Conservation (phyloP, 2,888 invertebrate species). For the Trissolcus brochymenae region DNA sequence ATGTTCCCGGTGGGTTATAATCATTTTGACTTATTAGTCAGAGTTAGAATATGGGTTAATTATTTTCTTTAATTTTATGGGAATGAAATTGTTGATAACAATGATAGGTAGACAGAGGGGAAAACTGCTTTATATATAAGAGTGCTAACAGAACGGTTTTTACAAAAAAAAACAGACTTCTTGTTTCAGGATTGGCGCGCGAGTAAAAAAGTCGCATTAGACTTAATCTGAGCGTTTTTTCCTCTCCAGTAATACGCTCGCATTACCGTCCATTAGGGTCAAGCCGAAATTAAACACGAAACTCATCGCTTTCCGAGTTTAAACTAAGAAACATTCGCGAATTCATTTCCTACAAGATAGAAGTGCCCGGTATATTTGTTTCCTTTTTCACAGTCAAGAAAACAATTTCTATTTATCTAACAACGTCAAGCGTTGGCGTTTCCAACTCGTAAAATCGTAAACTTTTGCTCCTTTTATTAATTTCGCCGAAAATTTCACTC, state of each 20-base stretch:
- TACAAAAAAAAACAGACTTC: slow-evolving; percentile 5
- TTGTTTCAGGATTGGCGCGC: slow-evolving; percentile 29
- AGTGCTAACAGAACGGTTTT: slow-evolving; percentile 5
- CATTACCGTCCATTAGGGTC: slow-evolving; percentile 43
- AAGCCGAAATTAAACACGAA: slow-evolving; percentile 26
- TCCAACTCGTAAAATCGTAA: background rate
- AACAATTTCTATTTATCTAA: slow-evolving; percentile 33
- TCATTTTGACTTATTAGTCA: too few relatives aligned
- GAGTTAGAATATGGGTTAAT: too few relatives aligned
- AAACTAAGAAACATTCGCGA: slow-evolving; percentile 39
- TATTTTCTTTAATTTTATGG: too few relatives aligned
- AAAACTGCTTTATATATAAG: background rate
- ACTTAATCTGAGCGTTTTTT: slow-evolving; percentile 41
- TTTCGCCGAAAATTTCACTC: background rate
- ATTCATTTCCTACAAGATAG: slow-evolving; percentile 38
- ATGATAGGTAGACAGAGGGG: too few relatives aligned
- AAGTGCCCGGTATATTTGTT: slow-evolving; percentile 11
- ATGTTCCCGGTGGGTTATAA: too few relatives aligned
- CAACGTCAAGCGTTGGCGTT: slow-evolving; percentile 6
- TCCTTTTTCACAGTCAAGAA: background rate
- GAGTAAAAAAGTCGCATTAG: slow-evolving; percentile 32
- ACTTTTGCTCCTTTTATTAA: background rate
- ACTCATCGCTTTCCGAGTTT: slow-evolving; percentile 18
- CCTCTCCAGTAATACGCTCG: slow-evolving; percentile 36
- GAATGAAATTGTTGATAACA: slow-evolving; percentile 24